These are phyloP conservation scores for Gallirallus australis DNA, from an alignment of 2,797 vertebrate species.

Conservation along the genomic window DNA sequence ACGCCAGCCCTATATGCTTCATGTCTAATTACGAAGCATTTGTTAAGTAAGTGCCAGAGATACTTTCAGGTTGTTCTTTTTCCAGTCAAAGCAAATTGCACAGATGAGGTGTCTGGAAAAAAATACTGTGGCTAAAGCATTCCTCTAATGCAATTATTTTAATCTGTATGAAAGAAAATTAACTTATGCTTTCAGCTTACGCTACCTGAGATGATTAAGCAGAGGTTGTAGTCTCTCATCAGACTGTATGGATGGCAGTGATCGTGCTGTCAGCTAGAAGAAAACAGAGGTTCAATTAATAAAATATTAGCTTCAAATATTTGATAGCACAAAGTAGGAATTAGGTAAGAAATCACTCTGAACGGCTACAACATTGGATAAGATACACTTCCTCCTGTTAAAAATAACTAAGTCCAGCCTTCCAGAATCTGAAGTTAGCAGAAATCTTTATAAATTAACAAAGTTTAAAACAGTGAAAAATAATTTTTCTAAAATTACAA, in stretches of 20 bases:
- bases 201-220: slow-evolving; percentile 96
- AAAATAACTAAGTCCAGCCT: slow-evolving; percentile 6
- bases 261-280: slow-evolving; percentile 91
- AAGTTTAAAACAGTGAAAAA: neutral
- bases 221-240: slow-evolving; percentile 96
- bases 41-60: neutral
- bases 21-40: neutral
- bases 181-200: neutral
- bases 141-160: neutral
- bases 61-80: neutral
- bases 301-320: neutral
- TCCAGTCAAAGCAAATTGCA: neutral
- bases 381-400: neutral
- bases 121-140: neutral
- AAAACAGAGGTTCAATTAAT: slow-evolving; percentile 26
- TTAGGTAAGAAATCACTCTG: neutral
- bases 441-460: neutral
- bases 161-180: neutral
- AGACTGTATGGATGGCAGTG: slow-evolving; percentile 90
- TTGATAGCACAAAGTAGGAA: neutral
- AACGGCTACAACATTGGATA: neutral
- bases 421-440: neutral
- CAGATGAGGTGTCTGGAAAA: neutral
- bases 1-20: neutral
- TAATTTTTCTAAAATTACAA: neutral